phyloP scores from a whole-genome alignment of 1,140 invertebrate genomes.

The Stegodyphus dumicola region DNA sequence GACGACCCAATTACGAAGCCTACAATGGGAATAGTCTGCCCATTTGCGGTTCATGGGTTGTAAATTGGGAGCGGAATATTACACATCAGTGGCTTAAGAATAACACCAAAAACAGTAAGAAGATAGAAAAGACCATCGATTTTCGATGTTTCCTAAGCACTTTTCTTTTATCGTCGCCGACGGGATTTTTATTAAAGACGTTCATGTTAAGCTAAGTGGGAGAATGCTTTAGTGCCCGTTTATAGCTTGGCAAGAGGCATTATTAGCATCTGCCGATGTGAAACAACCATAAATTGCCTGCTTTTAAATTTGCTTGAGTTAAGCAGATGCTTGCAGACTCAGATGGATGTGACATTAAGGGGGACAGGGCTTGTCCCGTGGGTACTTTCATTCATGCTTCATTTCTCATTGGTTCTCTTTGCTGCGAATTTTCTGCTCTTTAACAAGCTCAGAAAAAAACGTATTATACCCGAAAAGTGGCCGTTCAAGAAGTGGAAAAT shows the following conservation, averaged over 20 bases:
- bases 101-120: neutral
- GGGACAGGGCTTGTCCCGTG: constrained; percentile 22
- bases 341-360: constrained; percentile 40
- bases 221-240: constrained; percentile 42
- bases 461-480: neutral
- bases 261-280: constrained; percentile 53
- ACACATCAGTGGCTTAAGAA: constrained; percentile 15
- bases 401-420: constrained; percentile 24
- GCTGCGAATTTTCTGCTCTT: constrained; percentile 4
- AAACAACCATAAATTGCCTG: constrained; percentile 51
- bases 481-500: neutral
- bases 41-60: constrained; percentile 5
- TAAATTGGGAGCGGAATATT: constrained; percentile 30
- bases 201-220: constrained; percentile 54
- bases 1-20: neutral
- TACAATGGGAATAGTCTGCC: neutral
- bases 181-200: constrained; percentile 57
- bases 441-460: neutral
- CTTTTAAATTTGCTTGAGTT: constrained; percentile 53
- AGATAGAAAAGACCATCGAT: constrained; percentile 29
- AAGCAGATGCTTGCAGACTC: constrained; percentile 6
- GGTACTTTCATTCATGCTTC: constrained; percentile 39
- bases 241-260: constrained; percentile 52
- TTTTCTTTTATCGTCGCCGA: constrained; percentile 46
- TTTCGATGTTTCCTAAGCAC: constrained; percentile 49